Conservation (phyloP, 2,113 vertebrate genomes). For the Alaudala cheleensis region DNA sequence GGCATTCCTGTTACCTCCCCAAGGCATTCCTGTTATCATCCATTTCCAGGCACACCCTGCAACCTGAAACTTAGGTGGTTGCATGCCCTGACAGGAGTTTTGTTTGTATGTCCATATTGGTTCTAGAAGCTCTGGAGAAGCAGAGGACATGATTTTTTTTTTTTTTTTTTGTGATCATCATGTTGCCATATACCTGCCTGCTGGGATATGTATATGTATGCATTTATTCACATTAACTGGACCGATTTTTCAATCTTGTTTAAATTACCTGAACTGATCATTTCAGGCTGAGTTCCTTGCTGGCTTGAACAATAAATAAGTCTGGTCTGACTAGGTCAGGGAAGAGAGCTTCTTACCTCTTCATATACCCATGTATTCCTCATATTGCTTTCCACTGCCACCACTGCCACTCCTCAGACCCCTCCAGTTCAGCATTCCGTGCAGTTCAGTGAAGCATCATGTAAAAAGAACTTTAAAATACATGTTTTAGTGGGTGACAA, state of each 20-base stretch:
- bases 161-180: neutral
- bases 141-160: neutral
- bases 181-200: neutral
- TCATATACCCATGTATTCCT: neutral
- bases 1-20: neutral
- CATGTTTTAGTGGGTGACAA: neutral
- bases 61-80: neutral
- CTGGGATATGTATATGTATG: neutral
- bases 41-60: neutral
- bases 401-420: neutral
- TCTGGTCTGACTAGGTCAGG: neutral
- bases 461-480: neutral
- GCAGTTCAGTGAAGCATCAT: neutral
- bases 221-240: neutral
- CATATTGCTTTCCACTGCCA: neutral
- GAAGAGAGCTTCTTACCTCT: rapidly evolving
- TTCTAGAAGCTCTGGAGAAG: neutral
- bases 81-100: neutral
- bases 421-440: neutral
- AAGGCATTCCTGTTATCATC: neutral
- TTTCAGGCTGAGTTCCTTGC: neutral
- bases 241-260: neutral
- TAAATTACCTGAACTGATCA: neutral
- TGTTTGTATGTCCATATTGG: neutral
- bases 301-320: neutral